Conservation (phyloP, 1,140 invertebrate genomes). For the Drosophila lini region DNA sequence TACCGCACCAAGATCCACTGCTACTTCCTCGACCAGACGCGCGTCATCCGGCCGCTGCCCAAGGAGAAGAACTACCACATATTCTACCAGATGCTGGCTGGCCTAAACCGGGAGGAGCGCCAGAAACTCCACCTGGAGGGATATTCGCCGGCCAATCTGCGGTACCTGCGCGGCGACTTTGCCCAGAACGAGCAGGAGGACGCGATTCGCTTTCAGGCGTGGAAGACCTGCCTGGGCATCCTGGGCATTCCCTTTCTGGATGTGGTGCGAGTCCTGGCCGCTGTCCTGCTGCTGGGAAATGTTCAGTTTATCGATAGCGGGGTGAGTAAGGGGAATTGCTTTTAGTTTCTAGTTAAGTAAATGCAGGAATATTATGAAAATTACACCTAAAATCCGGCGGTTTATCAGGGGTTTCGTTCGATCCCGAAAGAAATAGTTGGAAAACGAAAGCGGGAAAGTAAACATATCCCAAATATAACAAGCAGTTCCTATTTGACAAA, state of each 20-base stretch:
- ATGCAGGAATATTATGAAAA: not conserved
- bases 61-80: slow-evolving; percentile 98
- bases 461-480: too few species aligned
- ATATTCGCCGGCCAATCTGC: slow-evolving; percentile 91
- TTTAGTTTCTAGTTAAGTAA: not conserved
- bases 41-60: slow-evolving; percentile 93
- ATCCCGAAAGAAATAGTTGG: too few species aligned
- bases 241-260: slow-evolving; percentile 97
- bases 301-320: slow-evolving; percentile 93
- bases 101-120: slow-evolving; percentile 93
- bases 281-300: slow-evolving; percentile 95
- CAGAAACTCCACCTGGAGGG: slow-evolving; percentile 93
- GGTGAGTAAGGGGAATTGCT: slow-evolving; percentile 54
- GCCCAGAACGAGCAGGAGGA: slow-evolving; percentile 92
- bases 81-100: slow-evolving; percentile 98
- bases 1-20: slow-evolving; percentile 98
- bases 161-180: slow-evolving; percentile 91
- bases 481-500: not conserved
- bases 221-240: slow-evolving; percentile 95
- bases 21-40: slow-evolving; percentile 95
- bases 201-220: slow-evolving; percentile 91
- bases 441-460: too few species aligned
- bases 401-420: not conserved
- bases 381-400: not conserved
- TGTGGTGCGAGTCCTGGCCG: slow-evolving; percentile 95